These are phyloP conservation scores for Rousettus leschenaultii DNA, from an alignment of 2,113 vertebrate species.

Conservation along the genomic window DNA sequence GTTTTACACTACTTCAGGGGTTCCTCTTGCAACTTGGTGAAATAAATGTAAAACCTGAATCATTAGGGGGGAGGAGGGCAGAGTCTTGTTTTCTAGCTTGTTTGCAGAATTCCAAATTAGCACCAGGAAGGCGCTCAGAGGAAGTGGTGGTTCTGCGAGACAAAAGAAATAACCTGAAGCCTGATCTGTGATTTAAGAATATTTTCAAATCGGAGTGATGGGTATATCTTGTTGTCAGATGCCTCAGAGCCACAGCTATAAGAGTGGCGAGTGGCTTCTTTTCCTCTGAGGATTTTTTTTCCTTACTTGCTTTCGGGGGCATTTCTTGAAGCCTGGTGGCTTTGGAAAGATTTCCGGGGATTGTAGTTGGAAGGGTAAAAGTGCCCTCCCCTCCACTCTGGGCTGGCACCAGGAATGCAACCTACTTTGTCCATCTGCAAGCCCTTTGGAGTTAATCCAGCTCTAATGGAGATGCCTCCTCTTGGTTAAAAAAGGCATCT, in stretches of 20 bases:
- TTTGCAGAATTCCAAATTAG: neutral
- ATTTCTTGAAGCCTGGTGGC: neutral
- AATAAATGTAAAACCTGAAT: neutral
- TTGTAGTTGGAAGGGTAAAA: neutral
- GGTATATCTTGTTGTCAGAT: neutral
- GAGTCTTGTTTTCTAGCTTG: neutral
- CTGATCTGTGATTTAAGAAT: neutral
- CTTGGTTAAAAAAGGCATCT: neutral
- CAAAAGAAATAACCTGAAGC: neutral
- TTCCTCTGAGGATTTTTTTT: neutral
- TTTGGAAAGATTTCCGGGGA: neutral
- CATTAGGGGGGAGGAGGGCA: neutral
- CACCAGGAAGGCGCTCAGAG: neutral
- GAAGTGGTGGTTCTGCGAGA: neutral
- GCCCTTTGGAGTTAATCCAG: neutral
- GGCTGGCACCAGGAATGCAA: accelerated
- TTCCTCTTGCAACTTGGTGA: constrained; percentile 5
- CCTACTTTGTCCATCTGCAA: neutral
- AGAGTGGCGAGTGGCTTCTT: neutral
- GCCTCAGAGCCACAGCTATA: too few species aligned
- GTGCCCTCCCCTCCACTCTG: accelerated
- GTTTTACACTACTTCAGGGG: neutral
- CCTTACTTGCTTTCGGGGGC: neutral
- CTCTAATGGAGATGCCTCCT: neutral
- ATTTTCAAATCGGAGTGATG: neutral